phyloP scores from a whole-genome alignment of 2,113 vertebrate genomes.

The Halcyon malimbica region DNA sequence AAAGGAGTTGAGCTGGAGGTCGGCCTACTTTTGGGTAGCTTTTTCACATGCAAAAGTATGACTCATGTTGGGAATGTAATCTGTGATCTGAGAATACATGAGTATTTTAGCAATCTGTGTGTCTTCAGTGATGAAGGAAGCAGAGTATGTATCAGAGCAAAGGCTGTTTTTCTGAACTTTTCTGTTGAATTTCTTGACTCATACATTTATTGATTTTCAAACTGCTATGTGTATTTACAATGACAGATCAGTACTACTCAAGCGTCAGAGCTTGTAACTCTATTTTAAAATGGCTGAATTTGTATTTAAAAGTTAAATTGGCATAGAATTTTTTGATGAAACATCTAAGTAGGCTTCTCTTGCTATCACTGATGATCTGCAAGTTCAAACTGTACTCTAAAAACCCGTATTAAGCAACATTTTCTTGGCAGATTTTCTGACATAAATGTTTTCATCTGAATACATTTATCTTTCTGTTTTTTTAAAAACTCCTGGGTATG shows the following conservation, averaged over 20 bases:
- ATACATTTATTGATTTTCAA: not conserved
- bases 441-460: not conserved
- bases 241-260: not conserved
- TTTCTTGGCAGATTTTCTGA: not conserved
- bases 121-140: not conserved
- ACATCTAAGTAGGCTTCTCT: not conserved
- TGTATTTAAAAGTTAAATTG: not conserved
- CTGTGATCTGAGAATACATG: not conserved
- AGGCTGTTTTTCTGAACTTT: not conserved
- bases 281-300: not conserved
- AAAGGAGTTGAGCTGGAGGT: not conserved
- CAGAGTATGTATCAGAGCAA: not conserved
- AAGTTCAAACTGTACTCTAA: not conserved
- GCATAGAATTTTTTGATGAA: not conserved
- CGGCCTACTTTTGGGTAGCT: not conserved
- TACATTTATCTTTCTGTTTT: not conserved
- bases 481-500: not conserved
- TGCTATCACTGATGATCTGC: not conserved
- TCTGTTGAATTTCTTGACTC: not conserved
- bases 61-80: not conserved
- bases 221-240: not conserved
- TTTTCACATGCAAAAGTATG: constrained; percentile 5
- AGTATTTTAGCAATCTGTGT: constrained; percentile 11
- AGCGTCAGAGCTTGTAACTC: not conserved
- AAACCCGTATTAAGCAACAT: not conserved